Base-by-base conservation (phyloP, 2,113 vertebrate genomes). In the Vanacampus margaritifer region DNA sequence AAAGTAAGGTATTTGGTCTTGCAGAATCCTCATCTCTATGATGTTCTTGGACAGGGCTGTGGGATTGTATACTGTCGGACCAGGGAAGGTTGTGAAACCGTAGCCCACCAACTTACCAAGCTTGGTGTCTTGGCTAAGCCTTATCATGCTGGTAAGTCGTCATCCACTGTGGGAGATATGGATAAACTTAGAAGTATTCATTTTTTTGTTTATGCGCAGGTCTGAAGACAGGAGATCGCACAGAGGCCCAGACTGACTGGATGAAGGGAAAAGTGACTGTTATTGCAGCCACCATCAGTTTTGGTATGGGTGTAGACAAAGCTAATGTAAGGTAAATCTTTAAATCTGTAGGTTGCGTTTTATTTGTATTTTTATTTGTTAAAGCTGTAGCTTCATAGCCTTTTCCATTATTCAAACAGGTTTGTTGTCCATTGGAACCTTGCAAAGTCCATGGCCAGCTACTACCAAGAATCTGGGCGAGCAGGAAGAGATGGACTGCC, bases 291-390 rank as follows among this genome's bases (percentile, higher is more conserved):
- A 99, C 97, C 50, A 94, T 99, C 84, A 99, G 97, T 85, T 99
- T 99, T 78, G 97, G 97, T 36, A 99, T 99, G 97, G 97, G 97
- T 63, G 94, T 99, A 59, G 97, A 99, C 91, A 99, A 99, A 85
- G 93, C 95, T 35, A 96, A 95, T 0, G 97, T 99, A 84, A 95
- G 97, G 97, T 98, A 53, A 88, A 88, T 71, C 21, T 5, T 1
- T 9, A 32, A 21, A 37, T 48, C 0, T 23, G 10, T 26, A 32
- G 3, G 10, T 28, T 54, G 35, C 12, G 1, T 21, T 8, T 2
- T 51, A 0, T 53, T 24, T 65, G 26, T 1, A 35, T 17, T 63
- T 26, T 5, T 6, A 1, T 39, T 7, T 0, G 0, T 17, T 9
- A 28, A n/a, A 45, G 21, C 36, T 6, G 3, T n/a, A 28, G 26